These are phyloP conservation scores for Erpobdella octoculata DNA, from an alignment of 2,888 invertebrate species.

Conservation along the genomic window DNA sequence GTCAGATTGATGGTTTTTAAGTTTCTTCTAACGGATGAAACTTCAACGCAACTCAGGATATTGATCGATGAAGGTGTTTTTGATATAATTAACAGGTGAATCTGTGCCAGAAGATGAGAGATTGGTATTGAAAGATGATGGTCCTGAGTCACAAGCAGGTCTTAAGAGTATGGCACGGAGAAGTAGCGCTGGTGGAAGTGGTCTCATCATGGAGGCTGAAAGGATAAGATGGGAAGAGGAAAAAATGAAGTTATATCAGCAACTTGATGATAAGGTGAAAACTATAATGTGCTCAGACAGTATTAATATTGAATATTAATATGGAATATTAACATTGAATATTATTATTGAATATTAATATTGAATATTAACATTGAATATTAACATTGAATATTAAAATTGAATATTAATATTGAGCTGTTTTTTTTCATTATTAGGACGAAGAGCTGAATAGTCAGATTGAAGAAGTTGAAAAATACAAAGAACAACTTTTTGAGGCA, in stretches of 20 bases:
- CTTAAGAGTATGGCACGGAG: constrained; percentile 77
- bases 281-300: background rate
- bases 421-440: constrained; percentile 56
- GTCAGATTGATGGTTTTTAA: too few species aligned
- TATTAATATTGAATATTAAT: background rate
- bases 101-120: constrained; percentile 78
- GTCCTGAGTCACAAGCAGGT: constrained; percentile 62
- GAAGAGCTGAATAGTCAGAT: constrained; percentile 98
- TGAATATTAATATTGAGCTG: too few species aligned
- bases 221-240: constrained; percentile 76
- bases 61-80: too few species aligned
- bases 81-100: constrained; percentile 56
- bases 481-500: constrained; percentile 90
- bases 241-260: constrained; percentile 68
- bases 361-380: too few species aligned
- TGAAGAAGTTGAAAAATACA: constrained; percentile 80
- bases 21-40: too few species aligned
- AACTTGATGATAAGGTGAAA: constrained; percentile 80
- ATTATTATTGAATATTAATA: too few species aligned
- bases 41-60: too few species aligned
- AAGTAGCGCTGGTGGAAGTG: constrained; percentile 46
- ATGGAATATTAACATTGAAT: background rate
- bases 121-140: constrained; percentile 62
- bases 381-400: too few species aligned
- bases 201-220: constrained; percentile 58